Evolutionary conservation across 2,888 invertebrate genomes (phyloP).

Genomic region (Erpobdella octoculata): DNA sequence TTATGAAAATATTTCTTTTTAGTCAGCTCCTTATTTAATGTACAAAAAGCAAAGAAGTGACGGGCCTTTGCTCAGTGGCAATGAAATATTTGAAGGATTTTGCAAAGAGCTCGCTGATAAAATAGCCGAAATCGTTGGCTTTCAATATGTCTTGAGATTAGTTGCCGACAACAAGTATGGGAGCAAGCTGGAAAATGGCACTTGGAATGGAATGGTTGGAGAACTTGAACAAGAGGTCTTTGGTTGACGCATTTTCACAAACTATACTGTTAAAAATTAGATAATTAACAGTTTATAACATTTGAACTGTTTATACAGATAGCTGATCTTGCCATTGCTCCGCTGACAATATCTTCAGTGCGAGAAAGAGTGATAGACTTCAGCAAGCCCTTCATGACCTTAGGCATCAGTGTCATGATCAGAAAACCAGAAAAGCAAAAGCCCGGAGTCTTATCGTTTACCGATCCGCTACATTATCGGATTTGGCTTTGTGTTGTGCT

Average conservation of each 20-base stretch:
- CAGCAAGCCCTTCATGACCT: constrained; percentile 91
- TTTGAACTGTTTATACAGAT: constrained; percentile 58
- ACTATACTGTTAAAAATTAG: not conserved
- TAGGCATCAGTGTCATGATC: constrained; percentile 89
- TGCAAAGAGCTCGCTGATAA: constrained; percentile 52
- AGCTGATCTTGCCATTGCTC: constrained; percentile 88
- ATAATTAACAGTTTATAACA: not conserved
- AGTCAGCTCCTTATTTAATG: constrained; percentile 44
- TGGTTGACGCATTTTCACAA: not conserved
- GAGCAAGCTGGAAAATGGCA: constrained; percentile 37
- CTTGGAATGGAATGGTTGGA: constrained; percentile 51
- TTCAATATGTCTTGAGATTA: constrained; percentile 46
- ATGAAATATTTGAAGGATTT: constrained; percentile 63
- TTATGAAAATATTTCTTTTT: not conserved
- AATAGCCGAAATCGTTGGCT: constrained; percentile 48
- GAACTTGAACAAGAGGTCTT: constrained; percentile 46
- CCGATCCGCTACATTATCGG: constrained; percentile 89
- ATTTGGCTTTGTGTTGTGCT: constrained; percentile 82
- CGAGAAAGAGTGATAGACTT: constrained; percentile 90
- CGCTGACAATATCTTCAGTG: constrained; percentile 85
- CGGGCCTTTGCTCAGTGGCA: constrained; percentile 62
- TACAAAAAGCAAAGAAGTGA: constrained; percentile 38
- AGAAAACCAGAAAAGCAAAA: constrained; percentile 83
- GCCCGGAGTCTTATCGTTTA: constrained; percentile 91
- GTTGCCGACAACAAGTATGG: constrained; percentile 39